Percentiles rank a stretch among this genome's conserved stretches.
phyloP scores from a whole-genome alignment of 2,113 vertebrate genomes.

The Regulus satrapa region DNA sequence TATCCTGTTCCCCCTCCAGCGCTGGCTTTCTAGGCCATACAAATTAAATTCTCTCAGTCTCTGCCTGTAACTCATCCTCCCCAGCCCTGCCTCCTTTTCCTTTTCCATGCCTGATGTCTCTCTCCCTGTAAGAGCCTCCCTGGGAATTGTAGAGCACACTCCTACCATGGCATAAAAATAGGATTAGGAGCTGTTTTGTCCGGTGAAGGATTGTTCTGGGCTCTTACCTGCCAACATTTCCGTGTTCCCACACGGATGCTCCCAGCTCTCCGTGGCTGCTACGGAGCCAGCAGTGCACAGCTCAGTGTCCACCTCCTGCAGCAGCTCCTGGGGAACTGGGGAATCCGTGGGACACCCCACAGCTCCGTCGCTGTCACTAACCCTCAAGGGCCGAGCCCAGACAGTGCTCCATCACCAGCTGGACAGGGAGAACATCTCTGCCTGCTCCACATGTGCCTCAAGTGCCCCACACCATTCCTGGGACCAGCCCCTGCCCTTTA shows the following conservation, averaged over 20 bases:
- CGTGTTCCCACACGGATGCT: rapidly evolving
- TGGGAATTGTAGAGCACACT: not conserved
- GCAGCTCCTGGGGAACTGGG: not conserved
- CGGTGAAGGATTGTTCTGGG: not conserved
- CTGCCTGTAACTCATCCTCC: constrained; percentile 2
- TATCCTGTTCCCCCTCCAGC: constrained; percentile 12
- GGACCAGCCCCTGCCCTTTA: not conserved
- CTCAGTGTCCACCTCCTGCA: not conserved
- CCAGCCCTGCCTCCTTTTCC: not conserved
- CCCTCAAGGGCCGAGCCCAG: rapidly evolving
- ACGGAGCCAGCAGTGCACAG: rapidly evolving
- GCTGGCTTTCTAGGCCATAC: constrained; percentile 29
- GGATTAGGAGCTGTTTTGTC: not conserved
- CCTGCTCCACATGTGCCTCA: not conserved
- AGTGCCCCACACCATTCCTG: not conserved
- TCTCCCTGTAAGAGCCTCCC: not conserved
- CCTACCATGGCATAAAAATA: not conserved
- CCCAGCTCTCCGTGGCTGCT: not conserved
- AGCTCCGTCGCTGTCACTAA: not conserved
- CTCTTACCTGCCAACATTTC: not conserved
- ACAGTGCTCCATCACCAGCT: not conserved
- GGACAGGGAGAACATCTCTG: not conserved
- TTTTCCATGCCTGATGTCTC: not conserved
- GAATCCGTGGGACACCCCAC: not conserved
- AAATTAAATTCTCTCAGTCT: constrained; percentile 27